phyloP scores from a whole-genome alignment of 2,797 vertebrate species.

The Picus viridis region DNA sequence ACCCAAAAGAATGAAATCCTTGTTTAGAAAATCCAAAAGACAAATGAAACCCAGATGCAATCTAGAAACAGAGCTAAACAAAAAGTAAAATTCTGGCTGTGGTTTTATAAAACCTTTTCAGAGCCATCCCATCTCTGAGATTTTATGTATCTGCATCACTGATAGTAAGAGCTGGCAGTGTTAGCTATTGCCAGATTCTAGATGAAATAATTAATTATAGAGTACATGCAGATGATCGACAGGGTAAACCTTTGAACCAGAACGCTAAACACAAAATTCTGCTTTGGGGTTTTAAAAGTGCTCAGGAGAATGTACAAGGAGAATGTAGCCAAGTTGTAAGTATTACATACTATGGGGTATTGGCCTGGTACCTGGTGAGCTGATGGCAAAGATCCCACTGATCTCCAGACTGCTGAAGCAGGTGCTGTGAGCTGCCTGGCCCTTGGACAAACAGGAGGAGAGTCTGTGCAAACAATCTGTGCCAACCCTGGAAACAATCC shows the following conservation, averaged over 20 bases:
- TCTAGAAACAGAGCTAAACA: not conserved
- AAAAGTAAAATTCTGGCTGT: not conserved
- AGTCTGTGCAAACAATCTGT: not conserved
- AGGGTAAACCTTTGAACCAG: not conserved
- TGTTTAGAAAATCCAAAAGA: not conserved
- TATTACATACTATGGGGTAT: accelerated
- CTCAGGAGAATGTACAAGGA: not conserved
- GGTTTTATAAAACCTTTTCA: not conserved
- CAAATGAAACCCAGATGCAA: not conserved
- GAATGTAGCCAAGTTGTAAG: not conserved
- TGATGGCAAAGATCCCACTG: not conserved
- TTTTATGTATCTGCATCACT: not conserved
- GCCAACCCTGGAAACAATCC: not conserved
- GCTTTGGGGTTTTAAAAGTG: not conserved
- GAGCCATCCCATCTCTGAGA: not conserved
- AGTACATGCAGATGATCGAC: not conserved
- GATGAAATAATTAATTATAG: not conserved
- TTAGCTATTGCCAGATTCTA: not conserved
- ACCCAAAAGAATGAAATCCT: not conserved
- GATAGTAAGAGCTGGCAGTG: not conserved
- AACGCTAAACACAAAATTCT: not conserved
- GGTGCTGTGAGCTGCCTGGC: not conserved
- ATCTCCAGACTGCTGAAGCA: not conserved
- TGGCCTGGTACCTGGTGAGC: not conserved
- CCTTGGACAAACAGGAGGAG: not conserved